Evolutionary conservation across 2,888 invertebrate species (phyloP).

Genomic region (Amiota minor): DNA sequence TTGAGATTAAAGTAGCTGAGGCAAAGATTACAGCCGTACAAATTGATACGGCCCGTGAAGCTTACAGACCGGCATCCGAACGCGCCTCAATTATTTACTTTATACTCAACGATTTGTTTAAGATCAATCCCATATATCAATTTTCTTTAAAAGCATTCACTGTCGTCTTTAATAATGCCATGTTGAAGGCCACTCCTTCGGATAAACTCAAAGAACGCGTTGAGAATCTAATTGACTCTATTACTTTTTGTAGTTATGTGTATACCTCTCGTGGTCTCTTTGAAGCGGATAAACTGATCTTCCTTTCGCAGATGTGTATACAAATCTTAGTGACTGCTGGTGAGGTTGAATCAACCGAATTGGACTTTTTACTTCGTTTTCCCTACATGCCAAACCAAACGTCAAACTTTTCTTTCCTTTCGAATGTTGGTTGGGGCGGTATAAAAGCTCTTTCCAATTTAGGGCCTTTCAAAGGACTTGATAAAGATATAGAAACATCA

Average conservation of each 20-base stretch:
- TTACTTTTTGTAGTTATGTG: conserved; percentile 88
- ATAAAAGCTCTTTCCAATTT: conserved; percentile 84
- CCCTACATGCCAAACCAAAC: conserved; percentile 83
- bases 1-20: conserved; percentile 88
- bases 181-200: conserved; percentile 79
- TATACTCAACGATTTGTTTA: conserved; percentile 91
- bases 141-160: conserved; percentile 96
- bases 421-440: conserved; percentile 86
- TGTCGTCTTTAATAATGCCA: conserved; percentile 88
- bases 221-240: conserved; percentile 85
- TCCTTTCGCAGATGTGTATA: conserved; percentile 88
- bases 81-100: conserved; percentile 94
- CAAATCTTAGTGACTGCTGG: conserved; percentile 78
- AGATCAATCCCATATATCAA: conserved; percentile 96
- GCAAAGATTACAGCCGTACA: conserved; percentile 88
- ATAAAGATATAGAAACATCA: conserved; percentile 93
- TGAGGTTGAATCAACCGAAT: conserved; percentile 82
- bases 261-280: conserved; percentile 94
- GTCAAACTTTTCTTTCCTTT: conserved; percentile 89
- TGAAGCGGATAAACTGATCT: conserved; percentile 92
- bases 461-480: conserved; percentile 87
- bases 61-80: conserved; percentile 87
- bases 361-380: conserved; percentile 91
- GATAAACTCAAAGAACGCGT: conserved; percentile 84
- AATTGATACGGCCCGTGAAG: conserved; percentile 93